Conservation (phyloP, 2,888 invertebrate genomes). For the Lobophora halterata region DNA sequence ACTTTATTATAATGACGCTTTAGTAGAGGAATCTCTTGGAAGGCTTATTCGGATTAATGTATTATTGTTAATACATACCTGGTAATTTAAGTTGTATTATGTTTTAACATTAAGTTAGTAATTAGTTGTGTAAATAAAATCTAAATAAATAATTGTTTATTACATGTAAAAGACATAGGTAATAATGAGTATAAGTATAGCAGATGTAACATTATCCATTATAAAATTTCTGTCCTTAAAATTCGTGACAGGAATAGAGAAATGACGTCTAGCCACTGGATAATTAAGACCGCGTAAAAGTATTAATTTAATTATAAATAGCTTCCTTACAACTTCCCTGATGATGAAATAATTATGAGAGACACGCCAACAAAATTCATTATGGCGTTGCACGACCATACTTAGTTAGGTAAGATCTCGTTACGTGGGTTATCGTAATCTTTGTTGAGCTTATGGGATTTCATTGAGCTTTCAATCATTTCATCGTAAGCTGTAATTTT, state of each 20-base stretch:
- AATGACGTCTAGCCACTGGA: slow-evolving; percentile 3
- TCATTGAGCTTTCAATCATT: background rate
- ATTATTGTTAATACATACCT: too few species aligned
- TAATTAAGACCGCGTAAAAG: slow-evolving; percentile 13
- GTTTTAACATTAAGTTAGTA: too few species aligned
- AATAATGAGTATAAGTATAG: too few species aligned
- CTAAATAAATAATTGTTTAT: too few species aligned
- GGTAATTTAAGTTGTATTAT: too few species aligned
- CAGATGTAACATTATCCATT: too few species aligned
- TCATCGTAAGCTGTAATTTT: too few species aligned
- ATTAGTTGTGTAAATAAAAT: too few species aligned
- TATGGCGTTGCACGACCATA: slow-evolving; percentile 18
- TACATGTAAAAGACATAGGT: too few species aligned
- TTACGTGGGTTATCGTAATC: background rate
- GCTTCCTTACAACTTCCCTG: slow-evolving; percentile 20
- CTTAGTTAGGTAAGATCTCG: slow-evolving; percentile 17
- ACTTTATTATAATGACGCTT: too few species aligned
- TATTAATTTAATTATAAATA: slow-evolving; percentile 20
- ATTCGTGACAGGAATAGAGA: slow-evolving; percentile 18
- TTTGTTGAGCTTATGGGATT: background rate
- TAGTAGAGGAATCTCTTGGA: too few species aligned
- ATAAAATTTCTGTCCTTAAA: slow-evolving; percentile 8
- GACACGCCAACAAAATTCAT: slow-evolving; percentile 21
- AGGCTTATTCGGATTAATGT: too few species aligned
- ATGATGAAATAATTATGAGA: slow-evolving; percentile 19